Evolutionary conservation across 2,797 vertebrate species (phyloP).

Genomic region (Crypturellus tataupa): DNA sequence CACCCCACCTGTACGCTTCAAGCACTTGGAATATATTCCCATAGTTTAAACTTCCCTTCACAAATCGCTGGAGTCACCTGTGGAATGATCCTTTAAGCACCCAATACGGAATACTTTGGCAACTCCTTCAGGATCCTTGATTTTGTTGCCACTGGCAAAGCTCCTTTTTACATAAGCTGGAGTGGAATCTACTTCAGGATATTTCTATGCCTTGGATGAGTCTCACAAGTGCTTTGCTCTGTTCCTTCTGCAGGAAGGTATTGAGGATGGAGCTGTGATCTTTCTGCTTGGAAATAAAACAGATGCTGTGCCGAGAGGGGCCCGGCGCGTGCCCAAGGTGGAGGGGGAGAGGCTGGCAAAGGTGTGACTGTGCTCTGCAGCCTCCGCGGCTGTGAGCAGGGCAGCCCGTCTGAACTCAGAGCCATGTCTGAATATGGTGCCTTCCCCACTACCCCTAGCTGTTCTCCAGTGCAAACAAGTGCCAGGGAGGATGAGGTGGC

Average conservation of each 20-base stretch:
- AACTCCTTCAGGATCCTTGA: neutral
- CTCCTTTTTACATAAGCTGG: neutral
- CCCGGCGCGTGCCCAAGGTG: constrained; percentile 68
- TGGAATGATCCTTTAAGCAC: neutral
- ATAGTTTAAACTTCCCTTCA: neutral
- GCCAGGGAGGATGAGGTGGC: neutral
- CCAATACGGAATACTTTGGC: neutral
- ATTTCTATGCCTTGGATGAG: neutral
- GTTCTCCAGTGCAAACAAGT: neutral
- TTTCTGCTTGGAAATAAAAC: constrained; percentile 87
- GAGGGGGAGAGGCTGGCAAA: constrained; percentile 84
- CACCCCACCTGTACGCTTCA: neutral
- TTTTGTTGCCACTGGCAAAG: neutral
- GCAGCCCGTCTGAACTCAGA: neutral
- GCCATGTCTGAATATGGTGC: neutral
- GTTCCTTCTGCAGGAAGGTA: constrained; percentile 79
- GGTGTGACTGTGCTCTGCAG: constrained; percentile 69
- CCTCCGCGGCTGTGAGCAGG: neutral
- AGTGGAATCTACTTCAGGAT: neutral
- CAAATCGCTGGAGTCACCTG: neutral
- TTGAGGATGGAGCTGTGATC: constrained; percentile 79
- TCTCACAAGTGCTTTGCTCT: neutral
- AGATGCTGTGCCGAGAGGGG: constrained; percentile 68
- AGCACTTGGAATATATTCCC: neutral
- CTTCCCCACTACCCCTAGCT: neutral